Base-by-base conservation (phyloP, 1,140 invertebrate genomes). In the Papilio aristodemus region DNA sequence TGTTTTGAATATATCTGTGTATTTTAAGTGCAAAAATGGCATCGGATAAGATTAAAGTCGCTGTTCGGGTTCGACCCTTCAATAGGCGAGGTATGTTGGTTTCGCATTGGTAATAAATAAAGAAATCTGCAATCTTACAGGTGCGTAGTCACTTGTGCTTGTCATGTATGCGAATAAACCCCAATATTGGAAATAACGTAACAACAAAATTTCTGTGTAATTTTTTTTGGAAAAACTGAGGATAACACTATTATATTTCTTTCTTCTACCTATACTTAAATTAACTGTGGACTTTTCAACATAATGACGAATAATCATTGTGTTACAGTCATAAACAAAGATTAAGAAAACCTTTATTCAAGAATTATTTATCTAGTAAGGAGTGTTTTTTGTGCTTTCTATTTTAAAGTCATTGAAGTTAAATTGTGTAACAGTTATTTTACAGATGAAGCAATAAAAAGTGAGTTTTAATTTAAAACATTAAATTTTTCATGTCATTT, bases 31-130 rank as follows among this genome's bases (percentile, higher is more conserved):
- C 83, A 72, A 92, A 90, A 89, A 96, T 96, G 95, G 94, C 95
- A 84, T 95, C 95, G 92, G 95, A 96, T 95, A 98, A 99, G 94
- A 98, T 99, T 85, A 98, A 98, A 94, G 98, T 99, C 76, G 97
- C 97, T 80, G 97, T 99, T 78, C 94, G 98, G 89, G 97, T 99
- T 85, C 95, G 98, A 91, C 98, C 98, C 85, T 97, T 98, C 92
- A 99, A 98, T 94, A 95, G 97, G 80, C 94, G 98, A 95, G 98
- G 98, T 98, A 94, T 94, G 94, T 92, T 91, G 80, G 83, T 89
- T 88, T 87, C 77, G 76, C 83, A 82, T 76, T 82, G 67, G 80
- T 83, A 85, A 84, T 87, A 89, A 90, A 88, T 89, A 89, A 85
- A 89, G 78, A 80, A 86, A 85, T 86, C 80, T 69, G 78, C 80